phyloP scores from a whole-genome alignment of 2,113 vertebrate species.

The Aspiorhynchus laticeps region DNA sequence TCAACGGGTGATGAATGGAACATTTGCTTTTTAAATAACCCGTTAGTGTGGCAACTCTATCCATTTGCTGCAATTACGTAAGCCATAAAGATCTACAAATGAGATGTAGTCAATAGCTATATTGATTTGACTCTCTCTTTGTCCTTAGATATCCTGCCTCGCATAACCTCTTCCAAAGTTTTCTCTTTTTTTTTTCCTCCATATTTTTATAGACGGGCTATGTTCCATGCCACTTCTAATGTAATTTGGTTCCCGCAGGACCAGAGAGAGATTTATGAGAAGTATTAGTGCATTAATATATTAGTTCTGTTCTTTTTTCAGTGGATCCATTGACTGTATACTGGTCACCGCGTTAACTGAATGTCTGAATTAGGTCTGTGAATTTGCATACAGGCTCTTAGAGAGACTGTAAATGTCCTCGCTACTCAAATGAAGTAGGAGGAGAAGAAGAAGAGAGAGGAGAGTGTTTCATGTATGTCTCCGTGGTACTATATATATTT shows the following conservation, averaged over 20 bases:
- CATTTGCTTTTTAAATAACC: conserved; percentile 57
- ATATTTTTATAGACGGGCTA: neutral
- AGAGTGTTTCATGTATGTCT: neutral
- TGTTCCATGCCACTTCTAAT: neutral
- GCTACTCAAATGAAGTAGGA: conserved; percentile 6
- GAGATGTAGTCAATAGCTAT: conserved; percentile 49
- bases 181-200: neutral
- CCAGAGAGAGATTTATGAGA: neutral
- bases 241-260: neutral
- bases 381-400: neutral
- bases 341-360: neutral
- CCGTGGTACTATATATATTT: neutral
- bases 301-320: conserved; percentile 4
- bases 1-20: conserved; percentile 57
- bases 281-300: neutral
- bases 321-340: neutral
- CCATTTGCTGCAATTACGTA: conserved; percentile 54
- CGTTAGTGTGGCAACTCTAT: conserved; percentile 56
- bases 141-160: conserved; percentile 9
- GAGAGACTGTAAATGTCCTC: conserved; percentile 6
- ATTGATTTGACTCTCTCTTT: conserved; percentile 46
- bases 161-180: neutral
- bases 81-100: conserved; percentile 54
- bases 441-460: neutral
- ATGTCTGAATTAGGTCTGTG: neutral